Base-by-base conservation (phyloP, 2,113 vertebrate species). In the Columba janthina region DNA sequence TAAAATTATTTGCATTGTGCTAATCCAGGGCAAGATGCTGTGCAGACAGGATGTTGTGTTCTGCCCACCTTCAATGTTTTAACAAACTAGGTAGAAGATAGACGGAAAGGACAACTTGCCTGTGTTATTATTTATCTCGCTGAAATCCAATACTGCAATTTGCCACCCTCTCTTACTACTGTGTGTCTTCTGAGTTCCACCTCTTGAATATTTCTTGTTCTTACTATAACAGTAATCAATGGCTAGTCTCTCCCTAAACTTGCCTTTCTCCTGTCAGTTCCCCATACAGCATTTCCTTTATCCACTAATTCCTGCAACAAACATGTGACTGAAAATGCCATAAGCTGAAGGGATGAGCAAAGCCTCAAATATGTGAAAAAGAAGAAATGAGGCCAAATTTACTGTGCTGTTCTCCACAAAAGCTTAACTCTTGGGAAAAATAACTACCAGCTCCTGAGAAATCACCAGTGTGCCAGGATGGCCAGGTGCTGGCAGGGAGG, bases 391-490 rank as follows among this genome's bases (percentile, higher is more conserved):
- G 12, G 22, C 32, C 56, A 0, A 9, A 1, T 51, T 80, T 74
- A 1, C 65, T 67, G 14, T 46, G 24, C 38, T 82, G 24, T 18
- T 76, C n/a, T 74, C 56, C 10, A 42, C 17, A 58, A 51, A 18
- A 74, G 12, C 34, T 46, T 26, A 70, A 3, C 18, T 74, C 54
- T 44, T 24, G 36, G 65, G 31, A 66, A 86, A 60, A 87, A 60
- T 11, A 72, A n/a, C 22, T 34, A 67, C 15, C 11, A 40, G n/a
- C 20, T 48, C 75, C 60, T 46, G 76, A 70, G 60, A 58, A 51
- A 32, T 19, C 64, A 75, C 42, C 2, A 0, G 5, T 0, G 0
- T 32, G 60, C 51, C 21, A 17, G 51, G 46, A 44, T 1, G 0
- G 56, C 25, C 0, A 0, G 48, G 32, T 44, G 29, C n/a, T 46